phyloP scores from a whole-genome alignment of 2,113 vertebrate species.

The Probosciger aterrimus region DNA sequence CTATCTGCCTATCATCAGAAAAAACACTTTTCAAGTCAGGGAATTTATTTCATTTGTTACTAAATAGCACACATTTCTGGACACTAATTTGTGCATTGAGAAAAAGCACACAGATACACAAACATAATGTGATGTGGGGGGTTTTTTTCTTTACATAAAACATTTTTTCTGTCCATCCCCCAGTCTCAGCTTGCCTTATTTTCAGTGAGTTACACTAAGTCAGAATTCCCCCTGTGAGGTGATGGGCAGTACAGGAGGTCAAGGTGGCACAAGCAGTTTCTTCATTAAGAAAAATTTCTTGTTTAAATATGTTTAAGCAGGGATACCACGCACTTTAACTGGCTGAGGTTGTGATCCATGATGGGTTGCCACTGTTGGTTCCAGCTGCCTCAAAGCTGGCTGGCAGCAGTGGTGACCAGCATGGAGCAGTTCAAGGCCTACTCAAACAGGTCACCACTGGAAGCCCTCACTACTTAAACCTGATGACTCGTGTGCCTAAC shows the following conservation, averaged over 20 bases:
- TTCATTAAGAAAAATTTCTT: background rate
- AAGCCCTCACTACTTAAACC: background rate
- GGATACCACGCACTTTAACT: background rate
- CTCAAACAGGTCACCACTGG: background rate
- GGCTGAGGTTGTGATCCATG: background rate
- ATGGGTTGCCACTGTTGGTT: background rate
- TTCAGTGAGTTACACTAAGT: background rate
- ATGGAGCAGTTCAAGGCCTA: background rate
- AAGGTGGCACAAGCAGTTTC: background rate
- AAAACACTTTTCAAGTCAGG: background rate
- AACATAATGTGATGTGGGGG: accelerated
- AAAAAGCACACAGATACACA: background rate
- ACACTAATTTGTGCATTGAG: background rate
- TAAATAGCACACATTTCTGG: background rate
- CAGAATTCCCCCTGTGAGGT: background rate
- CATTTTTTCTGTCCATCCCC: background rate
- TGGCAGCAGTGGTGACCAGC: background rate
- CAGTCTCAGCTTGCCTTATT: background rate
- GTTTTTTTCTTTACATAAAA: background rate
- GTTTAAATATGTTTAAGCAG: background rate
- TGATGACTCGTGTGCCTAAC: background rate
- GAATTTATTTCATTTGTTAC: background rate
- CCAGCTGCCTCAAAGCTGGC: background rate
- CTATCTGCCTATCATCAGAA: background rate
- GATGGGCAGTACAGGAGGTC: background rate